These are phyloP conservation scores for Silurus glanis DNA, from an alignment of 2,113 vertebrate genomes.

Conservation along the genomic window DNA sequence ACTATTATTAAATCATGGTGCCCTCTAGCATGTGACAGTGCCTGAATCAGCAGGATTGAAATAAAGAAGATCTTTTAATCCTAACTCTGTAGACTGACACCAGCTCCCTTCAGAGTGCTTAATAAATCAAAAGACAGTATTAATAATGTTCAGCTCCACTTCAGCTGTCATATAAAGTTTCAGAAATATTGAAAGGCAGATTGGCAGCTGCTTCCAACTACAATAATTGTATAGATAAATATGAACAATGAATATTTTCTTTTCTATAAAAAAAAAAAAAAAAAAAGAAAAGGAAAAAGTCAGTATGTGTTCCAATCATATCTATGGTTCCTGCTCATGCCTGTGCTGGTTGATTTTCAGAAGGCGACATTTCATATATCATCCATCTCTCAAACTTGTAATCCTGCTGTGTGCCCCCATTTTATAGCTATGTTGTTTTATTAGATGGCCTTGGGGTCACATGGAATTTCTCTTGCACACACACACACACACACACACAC, in stretches of 20 bases:
- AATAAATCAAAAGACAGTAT: conserved; percentile 48
- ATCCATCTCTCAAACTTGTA: conserved; percentile 51
- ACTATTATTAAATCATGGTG: neutral
- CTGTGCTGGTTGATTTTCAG: conserved; percentile 31
- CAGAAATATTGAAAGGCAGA: neutral
- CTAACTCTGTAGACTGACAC: conserved; percentile 44
- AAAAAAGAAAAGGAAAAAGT: neutral
- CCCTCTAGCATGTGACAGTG: conserved; percentile 26
- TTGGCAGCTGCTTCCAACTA: neutral
- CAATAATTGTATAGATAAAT: neutral
- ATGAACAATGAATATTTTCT: neutral
- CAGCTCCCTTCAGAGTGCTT: conserved; percentile 35
- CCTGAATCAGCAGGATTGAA: conserved; percentile 16
- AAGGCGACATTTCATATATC: conserved; percentile 53
- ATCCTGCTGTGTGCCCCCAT: conserved; percentile 52
- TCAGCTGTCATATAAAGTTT: conserved; percentile 30
- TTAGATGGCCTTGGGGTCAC: conserved; percentile 57
- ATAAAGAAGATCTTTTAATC: conserved; percentile 52
- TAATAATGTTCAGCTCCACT: conserved; percentile 33
- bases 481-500: conserved; percentile 50
- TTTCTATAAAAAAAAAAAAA: neutral
- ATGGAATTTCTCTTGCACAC: conserved; percentile 51
- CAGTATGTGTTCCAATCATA: neutral
- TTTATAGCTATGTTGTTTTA: conserved; percentile 59
- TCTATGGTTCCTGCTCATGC: neutral